These are phyloP conservation scores for Pseudocheirus occidentalis DNA, from an alignment of 2,797 vertebrate genomes.

Conservation along the genomic window DNA sequence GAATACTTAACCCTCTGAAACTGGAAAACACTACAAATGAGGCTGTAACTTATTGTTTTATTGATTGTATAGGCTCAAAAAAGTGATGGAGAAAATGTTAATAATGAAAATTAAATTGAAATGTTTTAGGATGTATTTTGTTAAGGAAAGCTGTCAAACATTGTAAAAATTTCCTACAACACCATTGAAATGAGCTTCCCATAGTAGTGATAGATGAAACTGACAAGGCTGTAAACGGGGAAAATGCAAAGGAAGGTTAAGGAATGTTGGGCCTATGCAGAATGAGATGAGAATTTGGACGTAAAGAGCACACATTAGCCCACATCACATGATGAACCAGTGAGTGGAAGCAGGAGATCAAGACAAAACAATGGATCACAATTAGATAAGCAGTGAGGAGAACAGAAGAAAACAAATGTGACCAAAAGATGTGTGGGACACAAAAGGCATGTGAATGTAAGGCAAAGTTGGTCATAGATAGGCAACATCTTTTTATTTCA, in stretches of 20 bases:
- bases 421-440: background rate
- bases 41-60: background rate
- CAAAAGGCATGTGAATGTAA: background rate
- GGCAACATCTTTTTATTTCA: background rate
- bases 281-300: background rate
- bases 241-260: background rate
- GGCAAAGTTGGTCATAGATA: background rate
- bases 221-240: background rate
- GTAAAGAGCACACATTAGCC: background rate
- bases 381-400: background rate
- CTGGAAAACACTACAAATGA: background rate
- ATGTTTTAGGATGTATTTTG: background rate
- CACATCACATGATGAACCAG: background rate
- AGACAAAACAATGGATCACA: background rate
- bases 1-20: background rate
- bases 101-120: background rate
- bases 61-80: background rate
- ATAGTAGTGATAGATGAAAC: background rate
- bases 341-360: background rate
- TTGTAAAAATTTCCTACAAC: background rate
- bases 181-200: background rate
- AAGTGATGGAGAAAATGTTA: background rate
- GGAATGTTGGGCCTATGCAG: background rate
- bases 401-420: background rate
- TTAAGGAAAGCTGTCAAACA: background rate